Evolutionary conservation across 2,888 invertebrate genomes (phyloP), one percentile per base, ranked within the genome.

Genomic region (Callyntrura guangdongensis): DNA sequence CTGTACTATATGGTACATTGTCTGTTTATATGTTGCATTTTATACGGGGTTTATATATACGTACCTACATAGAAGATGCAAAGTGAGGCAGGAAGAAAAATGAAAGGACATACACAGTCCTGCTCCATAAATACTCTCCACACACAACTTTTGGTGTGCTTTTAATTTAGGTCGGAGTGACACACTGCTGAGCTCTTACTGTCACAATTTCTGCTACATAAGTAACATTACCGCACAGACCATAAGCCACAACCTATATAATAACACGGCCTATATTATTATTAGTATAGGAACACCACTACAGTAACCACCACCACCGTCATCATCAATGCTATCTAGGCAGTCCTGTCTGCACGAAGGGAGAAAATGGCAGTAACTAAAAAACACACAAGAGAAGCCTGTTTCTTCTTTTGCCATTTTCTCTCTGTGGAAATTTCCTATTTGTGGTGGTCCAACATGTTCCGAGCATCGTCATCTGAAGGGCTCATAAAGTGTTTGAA

Each of bases 121-220:
- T 36, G 53, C 20, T 77, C 53, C 83, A 64, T 67, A 83, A 64
- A 45, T 84, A 59, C 8, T 53, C 53, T 11, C 11, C 12, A 36
- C 36, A 36, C 36, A 84, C 22, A 84, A 53, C 53, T 53, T 83
- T 61, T 64, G 22, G 53, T 53, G 49, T 56, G 36, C 72, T 69
- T 86, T 86, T 86, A 86, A 86, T 86, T 77, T 86, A 86, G 79
- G 86, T 86, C 86, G 81, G 8, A 61, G 61, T 36, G 59, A 85
- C 64, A 85, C 72, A 25, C 85, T 72, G 85, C 81, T 84, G 69
- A 53, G 69, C 72, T 69, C 67, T 86, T 86, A 86, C 64, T 86
- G 86, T 86, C 79, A 79, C 86, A 86, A 69, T 67, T 83, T 83
- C 67, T 36, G 64, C 67, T 67, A 83, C 85, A 85, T 84, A 84